A percentile compares a stretch with the other conserved stretches of the same genome.
phyloP scores from a whole-genome alignment of 1,140 invertebrate species.

The Latrodectus geometricus region DNA sequence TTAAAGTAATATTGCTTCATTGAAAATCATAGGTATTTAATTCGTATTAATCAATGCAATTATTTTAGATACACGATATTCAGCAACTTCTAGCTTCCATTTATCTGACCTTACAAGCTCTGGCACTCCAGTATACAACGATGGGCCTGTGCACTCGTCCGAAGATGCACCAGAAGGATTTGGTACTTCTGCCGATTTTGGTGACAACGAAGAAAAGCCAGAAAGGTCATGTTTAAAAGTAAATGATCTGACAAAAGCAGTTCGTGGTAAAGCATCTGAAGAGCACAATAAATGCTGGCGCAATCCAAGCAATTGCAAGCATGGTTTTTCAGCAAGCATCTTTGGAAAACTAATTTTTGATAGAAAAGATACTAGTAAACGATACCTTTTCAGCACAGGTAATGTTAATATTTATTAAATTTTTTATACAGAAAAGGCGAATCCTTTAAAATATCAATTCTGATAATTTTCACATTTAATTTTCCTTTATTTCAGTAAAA shows the following conservation, averaged over 20 bases:
- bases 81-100: constrained; percentile 32
- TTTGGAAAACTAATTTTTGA: constrained; percentile 36
- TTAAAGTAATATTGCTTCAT: too few species aligned
- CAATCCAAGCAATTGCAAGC: constrained; percentile 46
- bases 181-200: constrained; percentile 45
- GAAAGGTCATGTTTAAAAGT: constrained; percentile 52
- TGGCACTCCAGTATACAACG: constrained; percentile 38
- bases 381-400: constrained; percentile 59
- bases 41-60: background rate
- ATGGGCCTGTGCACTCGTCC: constrained; percentile 34
- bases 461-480: too few species aligned
- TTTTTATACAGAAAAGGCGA: too few species aligned
- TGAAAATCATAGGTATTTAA: too few species aligned
- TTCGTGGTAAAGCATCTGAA: constrained; percentile 22
- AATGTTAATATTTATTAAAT: background rate
- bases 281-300: constrained; percentile 50
- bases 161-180: constrained; percentile 50
- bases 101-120: constrained; percentile 25
- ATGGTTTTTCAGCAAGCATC: constrained; percentile 41
- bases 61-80: constrained; percentile 42
- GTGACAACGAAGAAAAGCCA: constrained; percentile 31
- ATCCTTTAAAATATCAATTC: too few species aligned
- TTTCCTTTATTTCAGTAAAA: too few species aligned
- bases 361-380: constrained; percentile 30
- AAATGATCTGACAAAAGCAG: constrained; percentile 17